A percentile compares a stretch with the other conserved stretches of the same genome.
Conservation (phyloP, 2,797 vertebrate species). For the Channa striata region DNA sequence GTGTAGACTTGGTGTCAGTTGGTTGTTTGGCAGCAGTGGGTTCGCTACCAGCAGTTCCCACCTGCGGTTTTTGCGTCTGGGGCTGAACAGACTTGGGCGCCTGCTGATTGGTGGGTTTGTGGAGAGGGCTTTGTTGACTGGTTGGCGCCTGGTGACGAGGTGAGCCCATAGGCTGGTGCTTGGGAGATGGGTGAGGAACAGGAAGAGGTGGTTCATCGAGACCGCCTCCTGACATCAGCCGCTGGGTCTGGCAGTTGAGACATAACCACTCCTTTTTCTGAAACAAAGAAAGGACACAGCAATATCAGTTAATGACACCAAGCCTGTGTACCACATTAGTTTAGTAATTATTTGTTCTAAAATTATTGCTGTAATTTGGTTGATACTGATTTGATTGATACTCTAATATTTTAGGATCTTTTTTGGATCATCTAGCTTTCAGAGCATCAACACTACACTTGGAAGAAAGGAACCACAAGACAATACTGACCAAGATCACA, state of each 20-base stretch:
- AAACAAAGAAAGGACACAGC: conserved; percentile 54
- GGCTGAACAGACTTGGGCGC: conserved; percentile 63
- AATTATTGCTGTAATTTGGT: too few relatives aligned
- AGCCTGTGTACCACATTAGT: background rate
- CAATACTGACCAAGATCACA: too few relatives aligned
- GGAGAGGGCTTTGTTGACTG: conserved; percentile 80
- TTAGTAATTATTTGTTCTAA: too few relatives aligned
- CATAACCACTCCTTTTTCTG: conserved; percentile 99
- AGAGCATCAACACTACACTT: too few relatives aligned
- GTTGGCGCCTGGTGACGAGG: conserved; percentile 83
- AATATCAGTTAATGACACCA: background rate
- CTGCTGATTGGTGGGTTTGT: conserved; percentile 78
- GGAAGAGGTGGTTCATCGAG: conserved; percentile 89
- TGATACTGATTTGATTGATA: too few relatives aligned
- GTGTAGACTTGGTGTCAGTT: conserved; percentile 75
- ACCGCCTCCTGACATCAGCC: conserved; percentile 91
- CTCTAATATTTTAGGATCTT: too few relatives aligned
- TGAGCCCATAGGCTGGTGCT: conserved; percentile 86
- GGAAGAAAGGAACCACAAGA: too few relatives aligned
- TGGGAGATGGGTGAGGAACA: conserved; percentile 86
- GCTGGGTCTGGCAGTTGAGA: conserved; percentile 98
- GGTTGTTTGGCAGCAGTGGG: conserved; percentile 80
- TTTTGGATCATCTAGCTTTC: too few relatives aligned
- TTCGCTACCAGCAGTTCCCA: conserved; percentile 63
- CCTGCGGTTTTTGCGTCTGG: conserved; percentile 69